phyloP scores from a whole-genome alignment of 2,797 vertebrate species.

The Lepilemur septentrionalis region DNA sequence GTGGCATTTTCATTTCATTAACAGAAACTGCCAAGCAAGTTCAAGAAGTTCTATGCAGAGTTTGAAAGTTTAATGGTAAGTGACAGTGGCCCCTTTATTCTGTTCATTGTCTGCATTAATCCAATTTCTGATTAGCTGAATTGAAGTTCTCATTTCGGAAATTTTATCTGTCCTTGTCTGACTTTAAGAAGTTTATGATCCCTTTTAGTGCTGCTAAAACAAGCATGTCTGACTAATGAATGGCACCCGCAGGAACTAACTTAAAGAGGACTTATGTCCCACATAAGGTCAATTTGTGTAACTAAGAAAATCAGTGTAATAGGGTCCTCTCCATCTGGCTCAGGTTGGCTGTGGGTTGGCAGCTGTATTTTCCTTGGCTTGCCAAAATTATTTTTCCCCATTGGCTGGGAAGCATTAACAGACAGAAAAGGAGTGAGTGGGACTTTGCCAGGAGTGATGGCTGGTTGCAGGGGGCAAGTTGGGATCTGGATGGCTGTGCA shows the following conservation, averaged over 20 bases:
- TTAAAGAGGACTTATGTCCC: conserved; percentile 84
- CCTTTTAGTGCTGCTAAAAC: conserved; percentile 89
- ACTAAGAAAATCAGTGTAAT: conserved; percentile 83
- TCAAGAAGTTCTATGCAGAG: conserved; percentile 97
- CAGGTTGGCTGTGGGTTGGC: conserved; percentile 72
- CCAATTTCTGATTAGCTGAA: conserved; percentile 81
- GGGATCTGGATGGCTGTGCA: neutral
- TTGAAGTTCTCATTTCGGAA: conserved; percentile 84
- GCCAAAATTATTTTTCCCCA: conserved; percentile 59
- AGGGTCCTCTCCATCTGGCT: conserved; percentile 71
- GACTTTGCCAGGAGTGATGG: neutral
- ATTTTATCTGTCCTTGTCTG: conserved; percentile 88
- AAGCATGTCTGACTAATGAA: conserved; percentile 89
- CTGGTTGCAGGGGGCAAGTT: conserved; percentile 13
- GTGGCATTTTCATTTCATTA: conserved; percentile 83
- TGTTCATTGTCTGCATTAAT: conserved; percentile 81
- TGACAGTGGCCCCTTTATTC: conserved; percentile 81
- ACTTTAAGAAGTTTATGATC: conserved; percentile 89
- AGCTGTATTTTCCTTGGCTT: conserved; percentile 77
- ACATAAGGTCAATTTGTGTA: conserved; percentile 85
- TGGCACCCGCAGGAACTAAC: conserved; percentile 83
- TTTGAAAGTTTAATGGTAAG: conserved; percentile 99
- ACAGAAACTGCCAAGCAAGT: conserved; percentile 99
- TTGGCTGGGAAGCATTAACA: conserved; percentile 54
- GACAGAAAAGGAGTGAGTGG: neutral